Evolutionary conservation across 2,888 invertebrate genomes (phyloP).

Genomic region (Penaeus monodon): DNA sequence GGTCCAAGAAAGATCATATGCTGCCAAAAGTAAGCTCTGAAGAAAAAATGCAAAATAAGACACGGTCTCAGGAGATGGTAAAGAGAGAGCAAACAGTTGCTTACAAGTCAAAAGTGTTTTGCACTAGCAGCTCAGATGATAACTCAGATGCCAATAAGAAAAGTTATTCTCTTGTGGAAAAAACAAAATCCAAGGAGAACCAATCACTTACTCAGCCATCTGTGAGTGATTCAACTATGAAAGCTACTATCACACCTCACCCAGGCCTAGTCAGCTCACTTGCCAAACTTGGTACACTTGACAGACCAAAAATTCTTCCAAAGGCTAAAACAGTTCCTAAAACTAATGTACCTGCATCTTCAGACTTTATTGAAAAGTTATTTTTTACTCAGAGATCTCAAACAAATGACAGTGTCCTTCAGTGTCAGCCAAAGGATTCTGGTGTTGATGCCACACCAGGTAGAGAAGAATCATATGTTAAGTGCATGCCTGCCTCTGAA

Average conservation of each 20-base stretch:
- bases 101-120: background rate
- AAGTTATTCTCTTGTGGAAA: background rate
- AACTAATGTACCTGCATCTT: background rate
- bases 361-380: conserved; percentile 7
- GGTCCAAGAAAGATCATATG: background rate
- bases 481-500: background rate
- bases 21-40: background rate
- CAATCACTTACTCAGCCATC: background rate
- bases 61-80: background rate
- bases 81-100: background rate
- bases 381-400: background rate
- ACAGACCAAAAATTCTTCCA: conserved; percentile 13
- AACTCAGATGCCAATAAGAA: background rate
- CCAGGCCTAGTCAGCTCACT: conserved; percentile 13
- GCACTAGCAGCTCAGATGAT: too few species aligned
- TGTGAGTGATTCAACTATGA: background rate
- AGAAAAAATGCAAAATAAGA: background rate
- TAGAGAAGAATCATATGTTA: background rate
- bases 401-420: background rate
- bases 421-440: background rate
- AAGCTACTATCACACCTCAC: conserved; percentile 1
- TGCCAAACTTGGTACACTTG: conserved; percentile 19
- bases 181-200: background rate
- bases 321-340: background rate
- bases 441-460: too few species aligned